A percentile compares a stretch with the other conserved stretches of the same genome.
phyloP scores from a whole-genome alignment of 2,888 invertebrate genomes.

The Spilosoma lubricipeda region DNA sequence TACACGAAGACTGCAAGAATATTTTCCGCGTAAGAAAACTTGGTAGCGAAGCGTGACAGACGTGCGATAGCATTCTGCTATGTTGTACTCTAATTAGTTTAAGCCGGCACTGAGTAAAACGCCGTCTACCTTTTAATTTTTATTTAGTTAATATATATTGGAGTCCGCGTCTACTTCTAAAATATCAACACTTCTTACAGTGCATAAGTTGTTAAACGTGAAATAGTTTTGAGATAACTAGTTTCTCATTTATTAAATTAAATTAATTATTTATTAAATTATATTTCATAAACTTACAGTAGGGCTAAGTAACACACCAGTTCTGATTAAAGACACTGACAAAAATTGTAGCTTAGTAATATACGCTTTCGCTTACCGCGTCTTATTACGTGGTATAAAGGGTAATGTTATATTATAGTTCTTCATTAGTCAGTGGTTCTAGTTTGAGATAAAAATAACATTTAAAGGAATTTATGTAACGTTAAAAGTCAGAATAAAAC shows the following conservation, averaged over 20 bases:
- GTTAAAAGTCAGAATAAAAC: not conserved
- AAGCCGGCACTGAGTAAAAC: slow-evolving; percentile 59
- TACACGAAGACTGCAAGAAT: slow-evolving; percentile 64
- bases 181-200: not conserved
- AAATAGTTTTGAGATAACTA: not conserved
- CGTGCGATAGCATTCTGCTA: slow-evolving; percentile 69
- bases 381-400: not conserved
- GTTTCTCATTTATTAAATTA: not conserved
- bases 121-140: slow-evolving; percentile 54
- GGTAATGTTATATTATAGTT: too few species aligned
- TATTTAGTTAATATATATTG: slow-evolving; percentile 38
- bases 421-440: not conserved
- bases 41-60: slow-evolving; percentile 68
- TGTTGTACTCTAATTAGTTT: slow-evolving; percentile 73
- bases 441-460: not conserved
- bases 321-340: not conserved
- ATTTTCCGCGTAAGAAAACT: slow-evolving; percentile 71
- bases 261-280: not conserved
- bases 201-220: not conserved
- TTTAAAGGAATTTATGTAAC: not conserved
- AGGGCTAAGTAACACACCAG: not conserved
- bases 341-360: not conserved
- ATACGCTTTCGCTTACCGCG: not conserved
- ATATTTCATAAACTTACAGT: not conserved
- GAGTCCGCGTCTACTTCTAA: not conserved